Percentiles rank a stretch among this genome's conserved stretches.
Conservation (phyloP, 2,797 vertebrate genomes). For the Carduelis carduelis region DNA sequence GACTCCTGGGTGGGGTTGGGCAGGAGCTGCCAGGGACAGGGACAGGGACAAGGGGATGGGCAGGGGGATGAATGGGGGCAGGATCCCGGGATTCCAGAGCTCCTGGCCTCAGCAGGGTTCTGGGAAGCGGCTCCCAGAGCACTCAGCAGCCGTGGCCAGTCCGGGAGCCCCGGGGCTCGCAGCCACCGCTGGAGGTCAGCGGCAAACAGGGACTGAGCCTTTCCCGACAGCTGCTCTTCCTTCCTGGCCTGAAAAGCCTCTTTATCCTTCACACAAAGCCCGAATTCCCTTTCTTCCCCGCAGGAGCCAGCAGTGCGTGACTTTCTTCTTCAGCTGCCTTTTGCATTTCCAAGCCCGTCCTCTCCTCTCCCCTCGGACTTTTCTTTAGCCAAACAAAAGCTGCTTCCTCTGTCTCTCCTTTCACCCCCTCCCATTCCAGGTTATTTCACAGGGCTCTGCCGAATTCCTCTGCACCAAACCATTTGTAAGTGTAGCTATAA, state of each 20-base stretch:
- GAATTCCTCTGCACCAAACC: not conserved
- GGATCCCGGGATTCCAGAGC: not conserved
- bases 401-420: not conserved
- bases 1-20: not conserved
- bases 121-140: not conserved
- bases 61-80: rapidly evolving
- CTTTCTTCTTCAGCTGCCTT: not conserved
- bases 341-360: not conserved
- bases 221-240: not conserved
- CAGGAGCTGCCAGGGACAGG: not conserved
- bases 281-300: not conserved
- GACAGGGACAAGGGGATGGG: rapidly evolving
- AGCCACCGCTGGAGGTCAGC: not conserved
- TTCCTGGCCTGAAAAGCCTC: not conserved
- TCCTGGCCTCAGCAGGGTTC: not conserved
- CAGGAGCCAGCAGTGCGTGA: not conserved
- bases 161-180: not conserved
- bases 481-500: not conserved
- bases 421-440: not conserved
- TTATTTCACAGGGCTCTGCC: not conserved
- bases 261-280: not conserved
- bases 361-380: not conserved
- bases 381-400: not conserved
- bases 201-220: not conserved
- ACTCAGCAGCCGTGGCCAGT: not conserved